These are phyloP conservation scores for Hylyphantes graminicola DNA, from an alignment of 1,140 invertebrate genomes.

Conservation along the genomic window DNA sequence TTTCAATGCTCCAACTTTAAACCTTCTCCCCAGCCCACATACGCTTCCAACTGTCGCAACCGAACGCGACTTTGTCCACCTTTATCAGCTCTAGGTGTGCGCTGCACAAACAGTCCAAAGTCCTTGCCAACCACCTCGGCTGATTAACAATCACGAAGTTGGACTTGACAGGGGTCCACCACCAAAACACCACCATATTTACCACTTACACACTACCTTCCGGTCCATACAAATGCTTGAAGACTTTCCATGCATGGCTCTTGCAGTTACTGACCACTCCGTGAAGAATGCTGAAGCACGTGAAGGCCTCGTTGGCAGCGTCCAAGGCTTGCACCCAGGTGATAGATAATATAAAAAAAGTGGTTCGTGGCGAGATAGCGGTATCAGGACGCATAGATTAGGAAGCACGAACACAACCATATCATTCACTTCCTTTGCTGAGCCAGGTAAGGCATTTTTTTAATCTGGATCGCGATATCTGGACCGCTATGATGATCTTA, in stretches of 20 bases:
- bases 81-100: slow-evolving; percentile 30
- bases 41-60: background rate
- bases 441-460: slow-evolving; percentile 35
- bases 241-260: background rate
- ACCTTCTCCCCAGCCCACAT: background rate
- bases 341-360: background rate
- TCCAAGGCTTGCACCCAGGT: slow-evolving; percentile 3
- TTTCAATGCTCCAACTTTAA: background rate
- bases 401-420: background rate
- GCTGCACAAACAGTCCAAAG: slow-evolving; percentile 28
- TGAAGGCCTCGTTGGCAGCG: background rate
- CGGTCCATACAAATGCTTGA: background rate
- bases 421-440: slow-evolving; percentile 20
- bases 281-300: background rate
- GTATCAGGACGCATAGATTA: slow-evolving; percentile 24
- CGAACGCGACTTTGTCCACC: slow-evolving; percentile 25
- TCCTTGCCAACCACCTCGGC: background rate
- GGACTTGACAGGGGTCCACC: background rate
- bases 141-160: background rate
- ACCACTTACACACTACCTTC: background rate
- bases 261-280: background rate
- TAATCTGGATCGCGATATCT: slow-evolving; percentile 34
- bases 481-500: slow-evolving; percentile 28
- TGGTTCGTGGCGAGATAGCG: background rate
- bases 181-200: background rate